Evolutionary conservation across 2,797 vertebrate genomes (phyloP).

Genomic region (Sitta carolinensis): DNA sequence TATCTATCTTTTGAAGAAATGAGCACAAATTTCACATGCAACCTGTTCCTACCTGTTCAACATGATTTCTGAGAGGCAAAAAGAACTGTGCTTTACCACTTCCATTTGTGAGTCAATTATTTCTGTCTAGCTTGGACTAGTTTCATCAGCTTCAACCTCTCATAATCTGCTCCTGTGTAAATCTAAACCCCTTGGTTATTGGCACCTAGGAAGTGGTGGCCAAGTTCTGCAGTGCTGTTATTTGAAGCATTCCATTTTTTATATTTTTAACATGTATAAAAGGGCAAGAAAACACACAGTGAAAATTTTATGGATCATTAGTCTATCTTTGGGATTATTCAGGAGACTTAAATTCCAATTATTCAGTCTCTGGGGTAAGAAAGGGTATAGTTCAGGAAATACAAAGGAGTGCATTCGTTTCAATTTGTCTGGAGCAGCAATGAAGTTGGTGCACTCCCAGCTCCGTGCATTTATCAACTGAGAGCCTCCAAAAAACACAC

Average conservation of each 20-base stretch:
- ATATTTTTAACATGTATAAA: neutral
- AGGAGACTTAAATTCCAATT: neutral
- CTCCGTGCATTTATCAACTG: conserved; percentile 7
- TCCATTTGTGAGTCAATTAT: conserved; percentile 35
- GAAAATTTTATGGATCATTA: neutral
- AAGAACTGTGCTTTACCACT: neutral
- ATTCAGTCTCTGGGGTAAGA: neutral
- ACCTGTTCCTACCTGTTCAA: neutral
- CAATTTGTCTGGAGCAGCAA: conserved; percentile 21
- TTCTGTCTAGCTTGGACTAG: neutral
- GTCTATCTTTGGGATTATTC: neutral
- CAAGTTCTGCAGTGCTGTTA: neutral
- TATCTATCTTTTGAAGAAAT: conserved; percentile 4
- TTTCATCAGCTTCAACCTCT: neutral
- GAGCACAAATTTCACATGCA: neutral
- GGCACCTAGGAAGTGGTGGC: neutral
- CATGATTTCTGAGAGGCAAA: neutral
- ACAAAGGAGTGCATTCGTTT: conserved; percentile 20
- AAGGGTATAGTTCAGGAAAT: neutral
- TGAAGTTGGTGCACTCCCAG: neutral
- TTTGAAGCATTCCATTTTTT: neutral
- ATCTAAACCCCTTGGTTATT: neutral
- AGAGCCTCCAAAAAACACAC: neutral
- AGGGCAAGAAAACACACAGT: neutral
- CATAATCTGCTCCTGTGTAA: neutral